Evolutionary conservation across 2,888 invertebrate genomes (phyloP).

Genomic region (Ametastegia equiseti): DNA sequence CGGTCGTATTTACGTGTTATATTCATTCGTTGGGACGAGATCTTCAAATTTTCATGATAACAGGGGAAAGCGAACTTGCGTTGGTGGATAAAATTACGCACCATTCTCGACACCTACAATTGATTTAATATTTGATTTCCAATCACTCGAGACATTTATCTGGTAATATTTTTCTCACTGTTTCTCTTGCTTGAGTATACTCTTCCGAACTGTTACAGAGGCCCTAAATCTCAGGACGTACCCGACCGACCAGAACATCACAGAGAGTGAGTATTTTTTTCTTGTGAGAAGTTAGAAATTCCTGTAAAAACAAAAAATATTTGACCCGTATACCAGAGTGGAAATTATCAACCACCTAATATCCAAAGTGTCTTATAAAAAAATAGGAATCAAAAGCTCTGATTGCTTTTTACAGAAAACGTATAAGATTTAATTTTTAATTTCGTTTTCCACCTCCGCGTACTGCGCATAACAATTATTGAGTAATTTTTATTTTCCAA

Average conservation of each 20-base stretch:
- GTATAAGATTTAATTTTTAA: neutral
- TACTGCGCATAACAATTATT: neutral
- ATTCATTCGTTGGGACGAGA: neutral
- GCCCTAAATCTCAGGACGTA: constrained; percentile 86
- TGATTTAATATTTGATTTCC: neutral
- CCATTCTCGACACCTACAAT: neutral
- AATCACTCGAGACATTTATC: neutral
- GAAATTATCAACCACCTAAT: neutral
- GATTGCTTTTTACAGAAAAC: too few relatives aligned
- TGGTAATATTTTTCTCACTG: neutral
- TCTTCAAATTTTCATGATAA: neutral
- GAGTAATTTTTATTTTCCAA: neutral
- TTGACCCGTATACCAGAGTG: neutral
- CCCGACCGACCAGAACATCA: constrained; percentile 86
- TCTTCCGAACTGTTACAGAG: constrained; percentile 30
- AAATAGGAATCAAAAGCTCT: too few relatives aligned
- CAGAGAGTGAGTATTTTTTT: constrained; percentile 86
- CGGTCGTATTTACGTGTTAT: neutral
- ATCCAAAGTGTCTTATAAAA: neutral
- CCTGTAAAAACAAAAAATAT: neutral
- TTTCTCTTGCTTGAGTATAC: neutral
- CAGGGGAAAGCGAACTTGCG: neutral
- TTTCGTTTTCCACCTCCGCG: neutral
- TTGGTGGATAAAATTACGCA: neutral
- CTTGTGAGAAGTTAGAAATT: constrained; percentile 46